phyloP scores from a whole-genome alignment of 2,113 vertebrate genomes.

The Atrichornis clamosus region DNA sequence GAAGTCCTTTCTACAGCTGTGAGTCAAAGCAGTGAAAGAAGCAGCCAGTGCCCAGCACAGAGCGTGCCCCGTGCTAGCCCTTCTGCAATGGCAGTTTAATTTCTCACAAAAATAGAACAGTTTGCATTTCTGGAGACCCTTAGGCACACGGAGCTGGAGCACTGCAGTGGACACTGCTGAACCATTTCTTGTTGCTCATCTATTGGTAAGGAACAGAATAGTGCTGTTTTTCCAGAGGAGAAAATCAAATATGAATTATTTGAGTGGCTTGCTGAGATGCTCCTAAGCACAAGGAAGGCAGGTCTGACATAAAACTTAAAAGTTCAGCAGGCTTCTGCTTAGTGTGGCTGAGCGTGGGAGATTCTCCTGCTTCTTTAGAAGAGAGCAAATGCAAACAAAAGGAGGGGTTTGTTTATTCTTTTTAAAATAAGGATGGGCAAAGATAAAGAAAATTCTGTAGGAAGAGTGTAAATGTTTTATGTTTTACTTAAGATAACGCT shows the following conservation, averaged over 20 bases:
- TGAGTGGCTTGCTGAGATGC: neutral
- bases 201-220: neutral
- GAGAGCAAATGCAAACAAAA: neutral
- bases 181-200: neutral
- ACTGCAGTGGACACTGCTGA: neutral
- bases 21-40: neutral
- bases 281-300: neutral
- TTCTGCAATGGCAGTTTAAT: neutral
- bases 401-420: neutral
- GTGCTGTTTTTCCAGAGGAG: neutral
- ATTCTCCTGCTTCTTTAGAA: neutral
- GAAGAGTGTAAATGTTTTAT: neutral
- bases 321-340: neutral
- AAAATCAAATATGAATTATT: neutral
- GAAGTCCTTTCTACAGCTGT: neutral
- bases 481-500: neutral
- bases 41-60: neutral
- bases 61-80: neutral
- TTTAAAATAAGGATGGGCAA: neutral
- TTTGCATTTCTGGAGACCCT: neutral
- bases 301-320: neutral
- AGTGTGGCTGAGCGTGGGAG: neutral
- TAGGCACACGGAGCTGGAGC: accelerated
- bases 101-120: neutral
- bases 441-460: neutral